These are phyloP conservation scores for Elymnias hypermnestra DNA, from an alignment of 1,140 invertebrate species.

Conservation along the genomic window DNA sequence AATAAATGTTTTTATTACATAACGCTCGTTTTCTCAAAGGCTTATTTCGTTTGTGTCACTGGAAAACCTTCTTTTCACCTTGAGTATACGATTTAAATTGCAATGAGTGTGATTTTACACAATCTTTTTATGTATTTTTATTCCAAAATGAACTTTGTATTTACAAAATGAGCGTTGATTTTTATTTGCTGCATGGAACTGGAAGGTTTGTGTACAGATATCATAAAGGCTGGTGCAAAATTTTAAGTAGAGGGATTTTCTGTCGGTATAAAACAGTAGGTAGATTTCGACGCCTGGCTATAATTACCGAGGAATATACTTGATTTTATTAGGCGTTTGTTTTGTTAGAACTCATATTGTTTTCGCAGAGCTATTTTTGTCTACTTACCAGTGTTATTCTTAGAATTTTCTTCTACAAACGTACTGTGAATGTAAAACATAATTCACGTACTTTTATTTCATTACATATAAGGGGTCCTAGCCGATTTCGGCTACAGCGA, in stretches of 20 bases:
- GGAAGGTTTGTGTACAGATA: conserved; percentile 49
- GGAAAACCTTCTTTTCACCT: conserved; percentile 25
- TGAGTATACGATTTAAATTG: conserved; percentile 34
- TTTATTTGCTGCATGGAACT: conserved; percentile 23
- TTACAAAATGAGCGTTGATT: conserved; percentile 16
- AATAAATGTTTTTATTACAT: conserved; percentile 76
- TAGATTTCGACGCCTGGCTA: conserved; percentile 37
- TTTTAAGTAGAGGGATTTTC: conserved; percentile 71
- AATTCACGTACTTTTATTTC: too few relatives aligned
- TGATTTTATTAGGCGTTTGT: background rate
- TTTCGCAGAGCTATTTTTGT: too few relatives aligned
- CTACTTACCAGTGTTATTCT: too few relatives aligned
- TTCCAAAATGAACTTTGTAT: conserved; percentile 26
- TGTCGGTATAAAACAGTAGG: conserved; percentile 26
- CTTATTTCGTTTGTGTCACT: conserved; percentile 33
- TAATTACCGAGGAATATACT: conserved; percentile 15
- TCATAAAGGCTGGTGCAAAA: conserved; percentile 68
- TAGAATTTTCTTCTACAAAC: too few relatives aligned
- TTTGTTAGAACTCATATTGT: too few relatives aligned
- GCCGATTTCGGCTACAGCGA: too few relatives aligned
- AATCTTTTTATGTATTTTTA: conserved; percentile 13
- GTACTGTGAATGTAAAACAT: too few relatives aligned
- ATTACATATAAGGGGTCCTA: too few relatives aligned
- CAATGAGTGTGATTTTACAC: conserved; percentile 12
- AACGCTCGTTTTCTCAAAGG: conserved; percentile 70